Percentiles rank a stretch among this genome's conserved stretches.
Evolutionary conservation across 2,888 invertebrate genomes (phyloP).

Genomic region (Patella pellucida): DNA sequence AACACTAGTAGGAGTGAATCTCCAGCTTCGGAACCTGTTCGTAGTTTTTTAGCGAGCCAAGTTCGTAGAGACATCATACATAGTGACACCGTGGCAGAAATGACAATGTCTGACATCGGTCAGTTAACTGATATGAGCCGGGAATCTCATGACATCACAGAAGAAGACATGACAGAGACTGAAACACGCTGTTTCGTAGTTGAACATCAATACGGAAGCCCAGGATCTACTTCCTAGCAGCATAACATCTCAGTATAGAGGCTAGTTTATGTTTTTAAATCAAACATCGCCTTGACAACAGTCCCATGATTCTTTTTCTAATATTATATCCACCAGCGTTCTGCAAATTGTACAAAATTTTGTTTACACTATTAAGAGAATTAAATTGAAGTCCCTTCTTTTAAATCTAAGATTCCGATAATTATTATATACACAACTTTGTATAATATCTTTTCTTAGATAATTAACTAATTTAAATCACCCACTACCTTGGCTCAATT

Average conservation of each 20-base stretch:
- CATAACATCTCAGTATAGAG: neutral
- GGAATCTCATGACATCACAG: constrained; percentile 30
- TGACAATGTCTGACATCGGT: constrained; percentile 44
- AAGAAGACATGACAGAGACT: constrained; percentile 52
- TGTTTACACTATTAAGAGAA: too few relatives aligned
- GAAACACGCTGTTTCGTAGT: constrained; percentile 58
- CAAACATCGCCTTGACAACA: constrained; percentile 2
- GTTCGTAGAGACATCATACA: constrained; percentile 58
- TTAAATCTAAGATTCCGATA: too few relatives aligned
- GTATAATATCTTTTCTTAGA: too few relatives aligned
- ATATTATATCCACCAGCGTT: too few relatives aligned
- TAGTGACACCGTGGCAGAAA: constrained; percentile 58
- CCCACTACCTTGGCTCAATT: too few relatives aligned
- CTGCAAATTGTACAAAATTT: too few relatives aligned
- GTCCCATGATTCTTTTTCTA: too few relatives aligned
- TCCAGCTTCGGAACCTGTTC: constrained; percentile 61
- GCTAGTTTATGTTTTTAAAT: neutral
- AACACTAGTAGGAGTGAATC: constrained; percentile 62
- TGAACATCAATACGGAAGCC: constrained; percentile 56
- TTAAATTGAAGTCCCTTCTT: too few relatives aligned
- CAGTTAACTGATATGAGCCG: constrained; percentile 26
- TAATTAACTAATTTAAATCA: too few relatives aligned
- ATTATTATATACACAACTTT: too few relatives aligned
- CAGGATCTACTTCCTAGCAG: constrained; percentile 52
- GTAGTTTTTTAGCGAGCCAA: constrained; percentile 48